Evolutionary conservation across 2,888 invertebrate species (phyloP), one percentile per base, ranked within the genome.

Genomic region (Drosophila melanosoma): DNA sequence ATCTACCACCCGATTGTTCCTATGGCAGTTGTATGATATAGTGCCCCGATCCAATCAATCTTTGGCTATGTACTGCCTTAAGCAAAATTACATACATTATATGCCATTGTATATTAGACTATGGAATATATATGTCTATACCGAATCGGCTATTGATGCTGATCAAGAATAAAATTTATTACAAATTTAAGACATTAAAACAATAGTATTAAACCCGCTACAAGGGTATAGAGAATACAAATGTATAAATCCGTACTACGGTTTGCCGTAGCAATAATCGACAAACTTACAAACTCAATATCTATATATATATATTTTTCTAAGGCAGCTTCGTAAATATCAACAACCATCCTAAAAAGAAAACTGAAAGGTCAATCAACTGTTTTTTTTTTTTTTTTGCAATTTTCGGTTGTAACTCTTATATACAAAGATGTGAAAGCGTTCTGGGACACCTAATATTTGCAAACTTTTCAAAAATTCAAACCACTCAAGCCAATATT

Each of bases 251-350:
- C 20, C 17, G 12, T 32, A 57, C 26, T 53, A 32, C 73, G 65
- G 57, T 35, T 11, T 52, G 68, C 69, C 57, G 65, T 69, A 48
- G 45, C 56, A 35, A 51, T 38, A 54, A 42, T 36, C 52, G 11
- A 51, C 35, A 68, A 52, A 38, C 36, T 38, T 36, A 20, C 69
- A 59, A 35, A 57, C 69, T 53, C 29, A 20, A 38, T 49, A 33
- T 51, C 51, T 35, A 35, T 58, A 26, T 26, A 26, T 26, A 29
- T 29, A 29, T 29, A 29, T 60, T 58, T 57, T 64, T 57, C 20
- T 40, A 57, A 20, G n/a, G 59, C 59, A 67, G 54, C 63, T 63
- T 62, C 35, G 48, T 40, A 40, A 40, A 35, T 20, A 58, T 64
- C 29, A 10, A 10, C 12, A n/a, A 52, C 33, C n/a, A 51, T 32